A percentile compares a stretch with the other conserved stretches of the same genome.
Evolutionary conservation across 2,888 invertebrate species (phyloP).

Genomic region (Sisyra terminalis): DNA sequence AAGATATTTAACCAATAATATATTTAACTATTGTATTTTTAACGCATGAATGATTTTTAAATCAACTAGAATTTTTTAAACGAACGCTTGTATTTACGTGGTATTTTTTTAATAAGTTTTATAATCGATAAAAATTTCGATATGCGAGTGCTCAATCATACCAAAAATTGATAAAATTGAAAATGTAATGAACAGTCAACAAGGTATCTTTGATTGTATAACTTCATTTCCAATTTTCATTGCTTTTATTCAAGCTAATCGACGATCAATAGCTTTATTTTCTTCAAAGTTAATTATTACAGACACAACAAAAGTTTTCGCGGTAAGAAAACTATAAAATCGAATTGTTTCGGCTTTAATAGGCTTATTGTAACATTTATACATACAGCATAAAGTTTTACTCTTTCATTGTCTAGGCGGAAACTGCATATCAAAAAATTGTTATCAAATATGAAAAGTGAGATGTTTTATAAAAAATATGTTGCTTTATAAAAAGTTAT

Average conservation of each 20-base stretch:
- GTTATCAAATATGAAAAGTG: not conserved
- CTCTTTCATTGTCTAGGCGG: not conserved
- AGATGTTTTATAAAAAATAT: too few relatives aligned
- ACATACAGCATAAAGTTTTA: not conserved
- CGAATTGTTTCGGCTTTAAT: not conserved
- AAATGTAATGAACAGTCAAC: conserved; percentile 1
- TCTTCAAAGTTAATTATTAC: not conserved
- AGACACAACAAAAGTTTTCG: not conserved
- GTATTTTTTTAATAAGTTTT: too few relatives aligned
- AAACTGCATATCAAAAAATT: not conserved
- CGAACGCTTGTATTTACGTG: too few relatives aligned
- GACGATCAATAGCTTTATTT: not conserved
- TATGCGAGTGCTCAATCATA: too few relatives aligned
- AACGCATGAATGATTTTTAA: too few relatives aligned
- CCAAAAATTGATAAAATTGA: too few relatives aligned
- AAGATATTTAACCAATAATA: too few relatives aligned
- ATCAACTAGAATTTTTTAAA: too few relatives aligned
- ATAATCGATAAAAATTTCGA: too few relatives aligned
- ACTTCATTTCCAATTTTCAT: conserved; percentile 2
- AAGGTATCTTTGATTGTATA: not conserved
- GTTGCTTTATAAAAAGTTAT: too few relatives aligned
- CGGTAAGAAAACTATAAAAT: conserved; percentile 1
- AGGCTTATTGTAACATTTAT: not conserved
- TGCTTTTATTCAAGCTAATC: conserved; percentile 1
- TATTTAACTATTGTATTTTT: too few relatives aligned